These are phyloP conservation scores for Brachycybe producta DNA, from an alignment of 2,888 invertebrate species.

Conservation along the genomic window DNA sequence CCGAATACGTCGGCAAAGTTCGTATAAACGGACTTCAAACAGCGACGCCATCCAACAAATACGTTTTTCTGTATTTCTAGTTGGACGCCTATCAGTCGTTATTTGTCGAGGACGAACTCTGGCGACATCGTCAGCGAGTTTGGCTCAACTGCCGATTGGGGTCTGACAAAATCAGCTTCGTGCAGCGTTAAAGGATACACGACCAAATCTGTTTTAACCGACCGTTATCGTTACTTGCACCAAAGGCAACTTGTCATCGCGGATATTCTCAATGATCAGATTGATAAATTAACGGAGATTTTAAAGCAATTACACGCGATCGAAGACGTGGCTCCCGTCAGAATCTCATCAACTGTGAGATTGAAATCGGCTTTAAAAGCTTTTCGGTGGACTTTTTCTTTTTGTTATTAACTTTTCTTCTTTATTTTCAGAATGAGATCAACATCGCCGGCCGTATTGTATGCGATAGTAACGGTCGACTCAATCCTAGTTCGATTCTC, in stretches of 20 bases:
- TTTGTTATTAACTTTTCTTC: neutral
- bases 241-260: slow-evolving; percentile 39
- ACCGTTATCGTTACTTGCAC: slow-evolving; percentile 40
- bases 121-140: slow-evolving; percentile 45
- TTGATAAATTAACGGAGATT: slow-evolving; percentile 35
- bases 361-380: neutral
- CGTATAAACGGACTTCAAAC: neutral
- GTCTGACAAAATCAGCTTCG: too few relatives aligned
- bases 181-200: slow-evolving; percentile 16
- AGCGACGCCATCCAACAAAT: too few relatives aligned
- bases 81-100: slow-evolving; percentile 35
- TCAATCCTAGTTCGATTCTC: slow-evolving; percentile 55
- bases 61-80: slow-evolving; percentile 22
- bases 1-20: neutral
- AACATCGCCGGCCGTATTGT: slow-evolving; percentile 56
- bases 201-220: slow-evolving; percentile 16
- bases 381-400: too few relatives aligned
- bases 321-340: slow-evolving; percentile 31
- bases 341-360: slow-evolving; percentile 29
- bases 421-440: slow-evolving; percentile 34
- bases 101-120: slow-evolving; percentile 39
- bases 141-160: slow-evolving; percentile 27
- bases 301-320: slow-evolving; percentile 31
- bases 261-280: slow-evolving; percentile 34
- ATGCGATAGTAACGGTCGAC: slow-evolving; percentile 55